These are phyloP conservation scores for Chiridota heheva DNA, from an alignment of 35 echinoderm and acorn worm species.

Conservation along the genomic window DNA sequence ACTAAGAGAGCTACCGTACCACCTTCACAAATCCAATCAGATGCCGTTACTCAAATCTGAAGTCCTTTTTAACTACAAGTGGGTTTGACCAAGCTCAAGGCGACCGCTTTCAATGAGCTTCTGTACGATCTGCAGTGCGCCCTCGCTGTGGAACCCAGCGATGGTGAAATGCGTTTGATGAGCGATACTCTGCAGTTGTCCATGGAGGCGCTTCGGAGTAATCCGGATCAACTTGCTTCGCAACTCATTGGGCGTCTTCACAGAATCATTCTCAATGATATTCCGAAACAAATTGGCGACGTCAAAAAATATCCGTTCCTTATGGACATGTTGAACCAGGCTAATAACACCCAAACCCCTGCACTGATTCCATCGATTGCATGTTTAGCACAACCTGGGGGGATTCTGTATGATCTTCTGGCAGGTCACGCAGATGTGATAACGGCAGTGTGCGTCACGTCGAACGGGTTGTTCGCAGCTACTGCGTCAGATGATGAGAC, in stretches of 20 bases:
- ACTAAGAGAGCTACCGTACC: slow-evolving; percentile 71
- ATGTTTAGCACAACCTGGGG: slow-evolving; percentile 87
- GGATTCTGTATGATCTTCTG: slow-evolving; percentile 81
- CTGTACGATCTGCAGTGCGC: slow-evolving; percentile 76
- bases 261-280: slow-evolving; percentile 70
- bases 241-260: slow-evolving; percentile 76
- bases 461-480: slow-evolving; percentile 44
- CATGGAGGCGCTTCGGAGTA: slow-evolving; percentile 41
- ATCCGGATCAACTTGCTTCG: slow-evolving; percentile 78
- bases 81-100: slow-evolving; percentile 81
- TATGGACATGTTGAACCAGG: slow-evolving; percentile 53
- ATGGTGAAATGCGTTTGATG: slow-evolving; percentile 69
- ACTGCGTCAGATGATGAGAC: slow-evolving; percentile 83
- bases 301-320: slow-evolving; percentile 74
- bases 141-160: slow-evolving; percentile 75
- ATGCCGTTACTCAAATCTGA: slow-evolving; percentile 68
- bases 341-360: slow-evolving; percentile 46
- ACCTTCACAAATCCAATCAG: slow-evolving; percentile 73
- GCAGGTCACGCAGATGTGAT: slow-evolving; percentile 85
- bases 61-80: slow-evolving; percentile 83
- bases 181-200: slow-evolving; percentile 76
- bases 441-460: slow-evolving; percentile 71
- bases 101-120: slow-evolving; percentile 50
- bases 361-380: slow-evolving; percentile 75
- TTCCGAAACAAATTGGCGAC: slow-evolving; percentile 75